Evolutionary conservation across 1,140 invertebrate genomes (phyloP).

Genomic region (Drosophila grimshawi): DNA sequence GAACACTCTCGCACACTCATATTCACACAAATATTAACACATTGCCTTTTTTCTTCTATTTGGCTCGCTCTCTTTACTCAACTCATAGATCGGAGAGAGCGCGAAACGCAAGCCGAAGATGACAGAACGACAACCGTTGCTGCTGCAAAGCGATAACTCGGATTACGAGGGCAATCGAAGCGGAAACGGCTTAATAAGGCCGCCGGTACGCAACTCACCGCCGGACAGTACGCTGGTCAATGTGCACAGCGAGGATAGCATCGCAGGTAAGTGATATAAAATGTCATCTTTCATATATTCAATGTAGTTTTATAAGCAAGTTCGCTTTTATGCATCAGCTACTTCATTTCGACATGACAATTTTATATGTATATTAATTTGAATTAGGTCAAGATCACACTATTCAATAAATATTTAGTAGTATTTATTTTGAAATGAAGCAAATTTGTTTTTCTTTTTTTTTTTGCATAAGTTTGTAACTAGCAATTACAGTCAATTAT

Average conservation of each 20-base stretch:
- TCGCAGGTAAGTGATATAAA: conserved; percentile 69
- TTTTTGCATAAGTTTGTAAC: too few relatives aligned
- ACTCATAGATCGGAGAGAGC: conserved; percentile 53
- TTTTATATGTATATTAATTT: neutral
- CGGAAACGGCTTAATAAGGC: conserved; percentile 42
- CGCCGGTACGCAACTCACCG: conserved; percentile 79
- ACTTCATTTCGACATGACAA: too few relatives aligned
- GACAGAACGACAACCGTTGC: conserved; percentile 85
- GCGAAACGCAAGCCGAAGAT: conserved; percentile 74
- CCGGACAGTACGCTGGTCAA: conserved; percentile 84
- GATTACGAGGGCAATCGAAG: conserved; percentile 64
- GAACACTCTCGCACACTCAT: neutral
- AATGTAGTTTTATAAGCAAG: too few relatives aligned
- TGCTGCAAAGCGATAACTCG: conserved; percentile 68
- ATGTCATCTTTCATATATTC: too few relatives aligned
- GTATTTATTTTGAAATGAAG: too few relatives aligned
- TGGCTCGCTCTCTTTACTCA: conserved; percentile 13
- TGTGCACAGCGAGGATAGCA: conserved; percentile 80
- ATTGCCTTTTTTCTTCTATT: conserved; percentile 10
- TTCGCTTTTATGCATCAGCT: too few relatives aligned
- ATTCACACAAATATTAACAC: neutral
- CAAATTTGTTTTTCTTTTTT: too few relatives aligned
- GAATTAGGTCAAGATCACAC: neutral
- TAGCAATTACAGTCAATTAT: too few relatives aligned
- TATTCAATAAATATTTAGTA: too few relatives aligned